Conservation (phyloP, 2,113 vertebrate genomes). For the Bucco capensis region DNA sequence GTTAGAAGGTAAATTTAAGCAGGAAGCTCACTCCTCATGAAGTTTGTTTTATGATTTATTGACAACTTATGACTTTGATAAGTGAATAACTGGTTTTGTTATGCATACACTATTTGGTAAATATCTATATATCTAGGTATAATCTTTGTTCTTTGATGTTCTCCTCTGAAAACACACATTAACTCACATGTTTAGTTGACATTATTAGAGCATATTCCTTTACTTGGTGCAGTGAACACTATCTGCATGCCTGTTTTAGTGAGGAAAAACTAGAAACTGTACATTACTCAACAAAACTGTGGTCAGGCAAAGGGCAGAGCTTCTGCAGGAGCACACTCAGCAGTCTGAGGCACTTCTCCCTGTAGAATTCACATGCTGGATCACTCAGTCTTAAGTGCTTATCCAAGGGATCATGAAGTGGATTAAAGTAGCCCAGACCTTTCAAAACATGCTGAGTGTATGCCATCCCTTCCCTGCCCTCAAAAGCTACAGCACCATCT, state of each 20-base stretch:
- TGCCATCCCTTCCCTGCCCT: neutral
- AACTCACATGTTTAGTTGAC: neutral
- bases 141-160: neutral
- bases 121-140: neutral
- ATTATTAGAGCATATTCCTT: neutral
- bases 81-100: neutral
- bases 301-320: neutral
- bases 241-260: neutral
- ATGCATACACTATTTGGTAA: neutral
- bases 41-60: neutral
- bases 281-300: accelerated
- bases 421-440: neutral
- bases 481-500: neutral
- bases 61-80: neutral
- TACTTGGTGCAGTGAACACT: neutral
- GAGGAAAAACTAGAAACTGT: neutral
- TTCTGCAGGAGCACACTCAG: neutral
- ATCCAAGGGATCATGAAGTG: neutral
- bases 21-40: neutral
- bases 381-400: neutral
- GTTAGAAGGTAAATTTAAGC: neutral
- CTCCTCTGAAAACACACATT: neutral
- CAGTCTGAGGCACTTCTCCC: neutral
- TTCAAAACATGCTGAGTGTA: neutral
- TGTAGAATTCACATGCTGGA: neutral